Evolutionary conservation across 2,797 vertebrate species (phyloP).

Genomic region (Cyclura pinguis): DNA sequence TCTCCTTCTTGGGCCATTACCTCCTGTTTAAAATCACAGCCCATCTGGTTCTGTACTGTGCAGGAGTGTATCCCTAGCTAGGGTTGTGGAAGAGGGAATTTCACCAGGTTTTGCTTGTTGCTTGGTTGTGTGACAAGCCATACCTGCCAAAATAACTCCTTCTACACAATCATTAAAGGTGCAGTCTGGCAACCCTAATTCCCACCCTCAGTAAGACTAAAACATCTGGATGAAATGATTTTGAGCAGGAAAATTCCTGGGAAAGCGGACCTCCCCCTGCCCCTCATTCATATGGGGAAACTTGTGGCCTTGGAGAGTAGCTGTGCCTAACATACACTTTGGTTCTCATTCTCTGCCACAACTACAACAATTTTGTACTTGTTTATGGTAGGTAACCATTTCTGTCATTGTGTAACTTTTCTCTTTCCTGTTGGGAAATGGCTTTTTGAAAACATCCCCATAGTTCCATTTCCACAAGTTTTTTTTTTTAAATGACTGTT

Average conservation of each 20-base stretch:
- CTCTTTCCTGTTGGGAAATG: background rate
- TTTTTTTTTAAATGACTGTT: too few species aligned
- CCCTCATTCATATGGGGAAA: too few species aligned
- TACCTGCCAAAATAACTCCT: too few species aligned
- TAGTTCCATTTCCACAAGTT: background rate
- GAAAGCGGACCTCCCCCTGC: too few species aligned
- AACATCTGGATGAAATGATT: background rate
- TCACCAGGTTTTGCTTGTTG: too few species aligned
- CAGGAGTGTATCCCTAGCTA: too few species aligned
- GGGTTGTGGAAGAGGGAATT: too few species aligned
- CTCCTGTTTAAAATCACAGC: background rate
- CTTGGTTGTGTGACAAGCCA: too few species aligned
- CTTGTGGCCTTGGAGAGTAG: background rate
- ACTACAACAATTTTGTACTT: background rate
- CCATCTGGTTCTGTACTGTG: too few species aligned
- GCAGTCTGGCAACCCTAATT: too few species aligned
- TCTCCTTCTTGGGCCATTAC: background rate
- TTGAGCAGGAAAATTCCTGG: background rate
- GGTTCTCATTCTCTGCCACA: background rate
- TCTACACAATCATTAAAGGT: too few species aligned
- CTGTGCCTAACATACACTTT: background rate
- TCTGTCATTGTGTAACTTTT: background rate
- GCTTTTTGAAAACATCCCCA: background rate
- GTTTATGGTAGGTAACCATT: background rate
- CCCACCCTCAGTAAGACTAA: background rate